These are phyloP conservation scores for Campoplex capitator DNA, from an alignment of 2,888 invertebrate species.

Conservation along the genomic window DNA sequence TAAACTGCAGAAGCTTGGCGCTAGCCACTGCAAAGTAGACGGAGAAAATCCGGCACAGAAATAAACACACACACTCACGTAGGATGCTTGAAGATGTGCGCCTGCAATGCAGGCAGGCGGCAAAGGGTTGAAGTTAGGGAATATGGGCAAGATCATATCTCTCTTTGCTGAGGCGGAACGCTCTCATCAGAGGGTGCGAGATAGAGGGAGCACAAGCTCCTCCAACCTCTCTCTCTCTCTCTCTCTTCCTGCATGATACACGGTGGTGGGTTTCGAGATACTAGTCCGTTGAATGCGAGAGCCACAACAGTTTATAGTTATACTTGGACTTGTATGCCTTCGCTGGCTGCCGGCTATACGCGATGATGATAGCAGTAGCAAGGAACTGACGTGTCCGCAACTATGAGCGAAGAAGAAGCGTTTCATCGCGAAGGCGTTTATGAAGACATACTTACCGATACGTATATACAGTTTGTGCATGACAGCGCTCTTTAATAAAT, in stretches of 20 bases:
- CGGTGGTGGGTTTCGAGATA: conserved; percentile 51
- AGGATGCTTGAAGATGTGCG: conserved; percentile 5
- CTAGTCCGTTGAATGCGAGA: conserved; percentile 75
- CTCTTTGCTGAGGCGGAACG: conserved; percentile 76
- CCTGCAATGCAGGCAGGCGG: conserved; percentile 59
- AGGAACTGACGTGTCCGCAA: conserved; percentile 76
- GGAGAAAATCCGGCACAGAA: conserved; percentile 48
- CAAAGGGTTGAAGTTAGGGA: conserved; percentile 66
- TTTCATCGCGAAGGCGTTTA: conserved; percentile 75
- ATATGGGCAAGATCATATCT: conserved; percentile 77
- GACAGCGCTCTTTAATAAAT: conserved; percentile 43
- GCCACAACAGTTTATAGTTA: conserved; percentile 79
- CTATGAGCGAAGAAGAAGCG: conserved; percentile 55
- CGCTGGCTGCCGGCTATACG: conserved; percentile 77
- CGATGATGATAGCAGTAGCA: conserved; percentile 78
- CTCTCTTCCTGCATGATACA: conserved; percentile 26
- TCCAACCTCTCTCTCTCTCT: conserved; percentile 27
- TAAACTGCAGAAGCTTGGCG: conserved; percentile 50
- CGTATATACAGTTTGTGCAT: conserved; percentile 38
- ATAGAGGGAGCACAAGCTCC: conserved; percentile 11
- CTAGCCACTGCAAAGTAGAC: conserved; percentile 49
- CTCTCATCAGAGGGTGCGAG: conserved; percentile 60
- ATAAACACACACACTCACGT: neutral
- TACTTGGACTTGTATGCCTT: conserved; percentile 73
- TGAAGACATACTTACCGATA: conserved; percentile 78